Conservation (phyloP, 2,797 vertebrate species). For the Podarcis lilfordi region DNA sequence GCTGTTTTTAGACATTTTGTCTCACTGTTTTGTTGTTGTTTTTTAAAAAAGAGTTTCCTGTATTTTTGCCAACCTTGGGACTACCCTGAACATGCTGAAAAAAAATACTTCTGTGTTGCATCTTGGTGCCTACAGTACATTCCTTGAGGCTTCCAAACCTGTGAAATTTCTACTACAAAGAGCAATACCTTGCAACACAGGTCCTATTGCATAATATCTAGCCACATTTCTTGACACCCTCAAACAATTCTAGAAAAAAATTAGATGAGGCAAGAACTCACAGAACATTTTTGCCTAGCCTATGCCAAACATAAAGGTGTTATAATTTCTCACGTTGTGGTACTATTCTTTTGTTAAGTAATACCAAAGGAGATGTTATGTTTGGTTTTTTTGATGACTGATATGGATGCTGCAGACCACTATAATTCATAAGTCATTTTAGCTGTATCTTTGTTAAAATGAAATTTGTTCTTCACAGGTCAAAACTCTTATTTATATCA, state of each 20-base stretch:
- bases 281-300: background rate
- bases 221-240: background rate
- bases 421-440: background rate
- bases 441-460: background rate
- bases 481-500: background rate
- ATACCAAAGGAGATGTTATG: background rate
- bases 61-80: background rate
- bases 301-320: background rate
- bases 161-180: background rate
- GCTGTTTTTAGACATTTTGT: too few species aligned
- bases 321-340: background rate
- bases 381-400: too few species aligned
- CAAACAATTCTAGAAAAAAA: background rate
- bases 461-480: background rate
- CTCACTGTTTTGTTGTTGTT: too few species aligned
- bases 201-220: background rate
- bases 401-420: too few species aligned
- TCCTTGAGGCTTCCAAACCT: background rate
- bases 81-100: background rate
- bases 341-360: background rate
- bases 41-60: background rate
- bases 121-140: background rate
- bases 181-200: background rate
- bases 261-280: background rate
- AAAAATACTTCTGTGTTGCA: background rate